Evolutionary conservation across 1,140 invertebrate species (phyloP).

Genomic region (Diorhabda elongata): DNA sequence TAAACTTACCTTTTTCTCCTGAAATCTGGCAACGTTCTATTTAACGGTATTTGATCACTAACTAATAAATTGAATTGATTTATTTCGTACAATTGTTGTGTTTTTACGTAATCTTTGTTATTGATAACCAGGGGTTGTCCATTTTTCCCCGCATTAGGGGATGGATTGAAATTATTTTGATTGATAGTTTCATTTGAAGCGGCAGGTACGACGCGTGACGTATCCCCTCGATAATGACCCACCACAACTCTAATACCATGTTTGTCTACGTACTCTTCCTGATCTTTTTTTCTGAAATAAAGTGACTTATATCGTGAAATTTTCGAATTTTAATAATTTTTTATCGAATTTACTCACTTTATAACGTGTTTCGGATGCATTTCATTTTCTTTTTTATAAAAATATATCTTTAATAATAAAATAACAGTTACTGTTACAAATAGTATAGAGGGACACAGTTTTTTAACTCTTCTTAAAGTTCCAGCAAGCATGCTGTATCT

Average conservation of each 20-base stretch:
- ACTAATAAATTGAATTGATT: slow-evolving; percentile 89
- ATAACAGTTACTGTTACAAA: slow-evolving; percentile 12
- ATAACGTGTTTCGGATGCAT: slow-evolving; percentile 38
- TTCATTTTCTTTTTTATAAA: slow-evolving; percentile 24
- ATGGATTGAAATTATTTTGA: slow-evolving; percentile 74
- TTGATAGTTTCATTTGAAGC: slow-evolving; percentile 69
- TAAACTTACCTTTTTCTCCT: slow-evolving; percentile 61
- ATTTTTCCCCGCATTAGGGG: slow-evolving; percentile 69
- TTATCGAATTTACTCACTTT: slow-evolving; percentile 27
- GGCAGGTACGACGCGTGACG: slow-evolving; percentile 38
- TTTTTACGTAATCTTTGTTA: slow-evolving; percentile 67
- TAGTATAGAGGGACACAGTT: slow-evolving; percentile 5
- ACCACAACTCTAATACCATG: slow-evolving; percentile 74
- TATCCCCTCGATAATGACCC: slow-evolving; percentile 72
- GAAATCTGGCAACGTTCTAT: slow-evolving; percentile 86
- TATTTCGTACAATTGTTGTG: slow-evolving; percentile 77
- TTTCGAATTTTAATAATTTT: not conserved
- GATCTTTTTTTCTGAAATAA: slow-evolving; percentile 45
- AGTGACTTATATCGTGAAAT: not conserved
- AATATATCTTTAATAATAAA: not conserved
- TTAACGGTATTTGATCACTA: slow-evolving; percentile 87
- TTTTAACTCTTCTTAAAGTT: slow-evolving; percentile 10
- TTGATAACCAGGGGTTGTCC: slow-evolving; percentile 78
- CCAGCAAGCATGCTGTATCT: not conserved
- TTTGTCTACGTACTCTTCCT: slow-evolving; percentile 68